Percentiles rank a stretch among this genome's conserved stretches.
Evolutionary conservation across 2,797 vertebrate genomes (phyloP).

Genomic region (Psittacula echo): DNA sequence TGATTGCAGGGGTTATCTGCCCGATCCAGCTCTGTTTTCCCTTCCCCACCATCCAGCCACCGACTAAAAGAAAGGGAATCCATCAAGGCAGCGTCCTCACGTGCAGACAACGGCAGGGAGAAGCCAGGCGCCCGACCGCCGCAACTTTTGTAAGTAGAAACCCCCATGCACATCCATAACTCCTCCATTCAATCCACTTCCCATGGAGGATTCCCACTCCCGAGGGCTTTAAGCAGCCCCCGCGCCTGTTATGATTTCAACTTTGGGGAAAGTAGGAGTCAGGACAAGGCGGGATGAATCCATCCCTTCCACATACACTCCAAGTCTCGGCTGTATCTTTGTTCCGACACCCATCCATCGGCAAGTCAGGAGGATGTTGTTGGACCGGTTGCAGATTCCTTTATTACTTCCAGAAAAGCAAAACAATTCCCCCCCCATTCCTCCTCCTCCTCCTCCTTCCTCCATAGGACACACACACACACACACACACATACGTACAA

Average conservation of each 20-base stretch:
- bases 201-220: background rate
- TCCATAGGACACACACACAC: background rate
- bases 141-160: slow-evolving; percentile 62
- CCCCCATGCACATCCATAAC: slow-evolving; percentile 16
- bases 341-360: slow-evolving; percentile 51
- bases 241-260: background rate
- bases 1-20: slow-evolving; percentile 4
- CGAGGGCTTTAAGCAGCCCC: background rate
- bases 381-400: slow-evolving; percentile 52
- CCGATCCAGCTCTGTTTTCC: slow-evolving; percentile 3
- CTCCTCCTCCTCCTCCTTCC: background rate
- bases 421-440: background rate
- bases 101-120: slow-evolving; percentile 49
- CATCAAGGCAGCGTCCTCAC: slow-evolving; percentile 54
- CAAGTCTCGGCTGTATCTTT: slow-evolving; percentile 52
- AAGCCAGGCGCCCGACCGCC: slow-evolving; percentile 7
- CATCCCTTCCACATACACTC: background rate
- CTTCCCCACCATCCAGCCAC: slow-evolving; percentile 27
- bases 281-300: background rate
- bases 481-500: background rate
- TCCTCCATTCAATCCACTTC: background rate
- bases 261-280: slow-evolving; percentile 46
- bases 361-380: slow-evolving; percentile 39
- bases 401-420: slow-evolving; percentile 57
- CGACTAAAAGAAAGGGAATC: slow-evolving; percentile 51